These are phyloP conservation scores for Eretmocerus hayati DNA, from an alignment of 2,888 invertebrate genomes.

Conservation along the genomic window DNA sequence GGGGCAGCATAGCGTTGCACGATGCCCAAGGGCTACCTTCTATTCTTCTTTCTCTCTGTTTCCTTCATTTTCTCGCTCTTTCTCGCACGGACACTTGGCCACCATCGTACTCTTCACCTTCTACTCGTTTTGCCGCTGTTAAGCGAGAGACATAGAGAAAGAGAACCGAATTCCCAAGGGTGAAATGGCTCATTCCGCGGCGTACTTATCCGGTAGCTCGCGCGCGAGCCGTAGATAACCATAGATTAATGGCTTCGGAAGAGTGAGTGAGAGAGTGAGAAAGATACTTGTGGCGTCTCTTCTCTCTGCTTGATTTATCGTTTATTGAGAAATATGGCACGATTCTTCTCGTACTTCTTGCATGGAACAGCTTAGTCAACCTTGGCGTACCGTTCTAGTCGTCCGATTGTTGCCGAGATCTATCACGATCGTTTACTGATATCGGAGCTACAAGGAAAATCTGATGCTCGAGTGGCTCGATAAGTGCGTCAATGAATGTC, in stretches of 20 bases:
- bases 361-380: not conserved
- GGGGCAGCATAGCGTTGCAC: conserved; percentile 26
- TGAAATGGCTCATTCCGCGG: conserved; percentile 46
- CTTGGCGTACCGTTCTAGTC: too few relatives aligned
- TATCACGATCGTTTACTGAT: too few relatives aligned
- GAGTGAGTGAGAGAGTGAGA: conserved; percentile 25
- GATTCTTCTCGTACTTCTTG: conserved; percentile 21
- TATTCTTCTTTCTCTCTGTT: conserved; percentile 13
- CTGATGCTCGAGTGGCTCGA: too few relatives aligned
- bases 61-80: too few relatives aligned
- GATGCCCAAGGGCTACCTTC: conserved; percentile 37
- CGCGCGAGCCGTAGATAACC: conserved; percentile 45
- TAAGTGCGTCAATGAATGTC: too few relatives aligned
- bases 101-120: too few relatives aligned
- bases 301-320: conserved; percentile 41
- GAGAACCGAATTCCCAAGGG: conserved; percentile 43
- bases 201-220: conserved; percentile 46
- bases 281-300: conserved; percentile 28
- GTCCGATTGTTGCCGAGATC: too few relatives aligned
- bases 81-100: too few relatives aligned
- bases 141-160: conserved; percentile 21
- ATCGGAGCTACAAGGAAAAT: too few relatives aligned
- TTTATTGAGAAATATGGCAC: conserved; percentile 47
- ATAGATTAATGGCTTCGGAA: conserved; percentile 45
- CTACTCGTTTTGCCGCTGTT: too few relatives aligned